Base-by-base conservation (phyloP, 2,888 invertebrate species). In the Fragum fragum region DNA sequence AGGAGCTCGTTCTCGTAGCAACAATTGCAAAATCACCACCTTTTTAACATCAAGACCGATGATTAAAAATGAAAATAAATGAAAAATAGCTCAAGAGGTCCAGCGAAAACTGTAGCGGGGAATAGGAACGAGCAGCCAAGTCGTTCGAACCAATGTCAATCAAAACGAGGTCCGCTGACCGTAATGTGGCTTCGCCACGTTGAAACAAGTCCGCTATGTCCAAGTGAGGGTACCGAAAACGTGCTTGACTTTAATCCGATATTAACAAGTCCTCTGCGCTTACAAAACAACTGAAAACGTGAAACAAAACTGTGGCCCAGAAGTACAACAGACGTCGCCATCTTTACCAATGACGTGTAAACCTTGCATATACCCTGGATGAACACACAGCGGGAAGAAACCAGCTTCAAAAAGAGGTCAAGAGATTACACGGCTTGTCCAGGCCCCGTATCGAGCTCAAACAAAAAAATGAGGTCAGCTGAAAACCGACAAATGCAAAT, bases 81-180 rank as follows among this genome's bases (percentile, higher is more conserved):
- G 72, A 57, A 36, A 32, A 32, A 36, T 72, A 72, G 26, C 72
- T 72, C 1, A 72, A 16, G 3, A 72, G 16, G 16, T 72, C 57
- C 55, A 72, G 36, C 2, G 57, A 57, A 57, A 72, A 72, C 26
- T 72, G 57, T 57, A 52, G 71, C 14, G 66, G 72, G 21, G n/a
- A 36, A 47, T 53, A 72, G 18, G 1, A 9, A 11, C 0, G 5
- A 18, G 29, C 28, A 26, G 39, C 47, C 23, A 77, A 72, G 39
- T 77, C 72, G 63, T 77, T 77, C 3, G 76, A 63, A 1, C 76
- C 76, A 21, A 76, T 29, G 21, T 76, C 59, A n/a, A 70, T 1
- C 11, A 76, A 5, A 9, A 74, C 53, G 6, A 74, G 18, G 36
- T 74, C 55, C 16, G 32, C 26, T 1, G 21, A n/a, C 1, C n/a